Percentiles rank a stretch among this genome's conserved stretches.
These are phyloP conservation scores for Perodicticus potto DNA, from an alignment of 2,797 vertebrate species.

Conservation along the genomic window DNA sequence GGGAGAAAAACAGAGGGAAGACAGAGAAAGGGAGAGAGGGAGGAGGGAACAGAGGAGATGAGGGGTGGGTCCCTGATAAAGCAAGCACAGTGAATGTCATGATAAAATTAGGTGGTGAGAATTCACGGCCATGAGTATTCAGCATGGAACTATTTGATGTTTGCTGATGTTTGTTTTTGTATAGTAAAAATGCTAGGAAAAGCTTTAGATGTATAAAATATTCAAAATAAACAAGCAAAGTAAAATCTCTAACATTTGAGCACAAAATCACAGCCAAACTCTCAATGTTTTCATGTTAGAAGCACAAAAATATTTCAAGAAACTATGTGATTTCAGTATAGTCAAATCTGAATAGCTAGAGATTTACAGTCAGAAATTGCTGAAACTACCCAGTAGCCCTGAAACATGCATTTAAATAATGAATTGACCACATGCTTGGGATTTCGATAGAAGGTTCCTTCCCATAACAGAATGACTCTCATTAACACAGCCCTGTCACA, in stretches of 20 bases:
- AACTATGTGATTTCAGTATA: not conserved
- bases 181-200: not conserved
- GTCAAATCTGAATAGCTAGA: not conserved
- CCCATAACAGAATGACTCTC: not conserved
- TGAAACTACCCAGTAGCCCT: not conserved
- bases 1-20: no score
- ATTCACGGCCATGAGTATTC: not conserved
- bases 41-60: not conserved
- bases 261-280: not conserved
- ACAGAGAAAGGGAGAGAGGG: not conserved
- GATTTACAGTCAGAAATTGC: not conserved
- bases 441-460: not conserved
- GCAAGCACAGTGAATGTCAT: not conserved
- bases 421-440: not conserved
- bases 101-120: not conserved
- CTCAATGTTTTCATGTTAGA: not conserved
- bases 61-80: not conserved
- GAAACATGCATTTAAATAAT: not conserved
- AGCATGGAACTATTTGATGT: conserved; percentile 18
- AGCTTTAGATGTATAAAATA: not conserved
- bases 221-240: conserved; percentile 5
- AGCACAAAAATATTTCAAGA: conserved; percentile 36
- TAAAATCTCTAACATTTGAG: not conserved
- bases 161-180: not conserved
- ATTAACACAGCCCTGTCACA: not conserved